Evolutionary conservation across 2,797 vertebrate species (phyloP).

Genomic region (Sebastes minor): DNA sequence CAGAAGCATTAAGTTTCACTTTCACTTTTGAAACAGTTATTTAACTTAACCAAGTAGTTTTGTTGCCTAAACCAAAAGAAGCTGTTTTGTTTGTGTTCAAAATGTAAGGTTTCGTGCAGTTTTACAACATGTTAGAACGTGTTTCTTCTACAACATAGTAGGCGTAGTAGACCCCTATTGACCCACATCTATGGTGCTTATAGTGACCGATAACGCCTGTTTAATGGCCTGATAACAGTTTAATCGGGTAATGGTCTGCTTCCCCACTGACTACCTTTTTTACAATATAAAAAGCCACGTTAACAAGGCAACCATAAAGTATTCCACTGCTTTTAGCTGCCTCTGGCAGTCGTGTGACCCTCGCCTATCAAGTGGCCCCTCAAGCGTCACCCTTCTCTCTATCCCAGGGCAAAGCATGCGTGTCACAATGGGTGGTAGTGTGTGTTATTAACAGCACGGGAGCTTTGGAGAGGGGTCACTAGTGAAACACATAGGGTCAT

Average conservation of each 20-base stretch:
- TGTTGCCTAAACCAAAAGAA: too few relatives aligned
- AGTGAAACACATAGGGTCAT: constrained; percentile 53
- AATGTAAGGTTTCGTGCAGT: too few relatives aligned
- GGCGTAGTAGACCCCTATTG: too few relatives aligned
- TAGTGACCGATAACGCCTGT: too few relatives aligned
- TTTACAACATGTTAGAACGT: too few relatives aligned
- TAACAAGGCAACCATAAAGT: neutral
- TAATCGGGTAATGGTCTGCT: neutral
- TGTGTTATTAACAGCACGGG: constrained; percentile 54
- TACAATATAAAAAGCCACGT: neutral
- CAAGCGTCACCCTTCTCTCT: neutral
- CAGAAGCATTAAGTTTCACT: too few relatives aligned
- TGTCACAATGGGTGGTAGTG: constrained; percentile 45
- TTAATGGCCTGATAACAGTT: neutral
- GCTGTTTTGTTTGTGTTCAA: too few relatives aligned
- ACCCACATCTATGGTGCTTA: too few relatives aligned
- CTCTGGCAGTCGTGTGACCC: neutral
- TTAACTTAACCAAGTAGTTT: too few relatives aligned
- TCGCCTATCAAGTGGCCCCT: neutral
- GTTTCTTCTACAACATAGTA: too few relatives aligned
- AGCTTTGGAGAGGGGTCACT: constrained; percentile 56
- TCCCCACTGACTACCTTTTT: neutral
- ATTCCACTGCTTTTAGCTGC: neutral
- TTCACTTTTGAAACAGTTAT: too few relatives aligned
- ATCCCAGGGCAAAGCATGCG: constrained; percentile 20